Evolutionary conservation across 2,113 vertebrate species (phyloP), one percentile per base, ranked within the genome.

Genomic region (Columbina picui): DNA sequence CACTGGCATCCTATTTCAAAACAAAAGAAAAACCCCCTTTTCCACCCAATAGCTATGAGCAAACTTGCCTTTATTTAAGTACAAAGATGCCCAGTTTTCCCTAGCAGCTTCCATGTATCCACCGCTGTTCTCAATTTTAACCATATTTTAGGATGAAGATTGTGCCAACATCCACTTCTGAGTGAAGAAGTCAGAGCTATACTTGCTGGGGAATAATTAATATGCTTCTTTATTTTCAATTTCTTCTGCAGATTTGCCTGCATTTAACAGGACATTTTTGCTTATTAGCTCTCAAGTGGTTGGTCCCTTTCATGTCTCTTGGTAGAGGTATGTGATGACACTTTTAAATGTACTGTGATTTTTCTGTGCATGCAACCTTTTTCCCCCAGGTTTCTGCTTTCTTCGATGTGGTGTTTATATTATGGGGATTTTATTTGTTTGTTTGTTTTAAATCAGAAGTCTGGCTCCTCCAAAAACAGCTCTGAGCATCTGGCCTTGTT

Each of bases 401-500:
- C 14, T 77, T 59, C 79, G 14, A 34, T 68, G 13, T 53, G 45
- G 20, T 22, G 14, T 73, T 68, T 65, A 45, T 32, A 47, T 10
- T 61, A 3, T 2, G 5, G 27, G 18, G 5, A 9, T 19, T 63
- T 85, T 64, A 36, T 61, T 87, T 81, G 12, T 74, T 85, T 45
- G 10, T 29, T 85, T 90, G 20, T 4, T 82, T 92, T 74, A 73
- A n/a, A 4, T 76, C 49, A 59, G 57, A 69, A 61, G 10, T 23
- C 70, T 83, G 71, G 11, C 71, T 90, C 14, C n/a, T 83, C 26
- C 15, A 57, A 74, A 90, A 47, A 10, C 21, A 16, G 1, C 32
- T 76, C 59, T 55, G 38, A 89, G 38, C 88, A 90, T 86, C 90
- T 97, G 95, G 86, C 78, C 50, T 95, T 32, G 27, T 13, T 96